These are phyloP conservation scores for Cylindroiulus punctatus DNA, from an alignment of 2,888 invertebrate species.

Conservation along the genomic window DNA sequence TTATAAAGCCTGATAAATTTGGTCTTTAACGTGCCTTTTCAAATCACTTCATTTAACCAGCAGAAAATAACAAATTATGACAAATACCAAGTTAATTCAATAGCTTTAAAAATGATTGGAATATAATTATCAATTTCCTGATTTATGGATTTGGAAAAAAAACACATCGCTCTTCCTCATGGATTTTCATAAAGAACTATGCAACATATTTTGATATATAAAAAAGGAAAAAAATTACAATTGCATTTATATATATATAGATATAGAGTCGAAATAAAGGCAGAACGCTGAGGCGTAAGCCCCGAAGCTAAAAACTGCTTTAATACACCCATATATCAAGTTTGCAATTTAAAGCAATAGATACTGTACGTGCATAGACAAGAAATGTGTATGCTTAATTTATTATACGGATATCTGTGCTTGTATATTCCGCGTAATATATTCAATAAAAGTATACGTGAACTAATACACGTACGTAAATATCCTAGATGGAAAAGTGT, in stretches of 20 bases:
- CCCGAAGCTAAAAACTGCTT: slow-evolving; percentile 30
- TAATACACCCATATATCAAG: slow-evolving; percentile 24
- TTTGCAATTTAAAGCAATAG: slow-evolving; percentile 35
- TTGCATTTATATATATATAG: not conserved
- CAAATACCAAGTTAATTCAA: not conserved
- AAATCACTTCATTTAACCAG: slow-evolving; percentile 1
- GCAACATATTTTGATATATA: not conserved
- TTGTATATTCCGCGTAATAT: slow-evolving; percentile 15
- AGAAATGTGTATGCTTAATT: slow-evolving; percentile 39
- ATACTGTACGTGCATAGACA: slow-evolving; percentile 44
- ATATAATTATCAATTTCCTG: not conserved
- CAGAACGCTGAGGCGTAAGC: not conserved
- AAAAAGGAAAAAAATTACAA: not conserved
- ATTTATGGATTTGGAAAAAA: not conserved
- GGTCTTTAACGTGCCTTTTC: not conserved
- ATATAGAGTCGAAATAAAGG: not conserved
- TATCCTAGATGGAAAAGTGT: slow-evolving; percentile 25
- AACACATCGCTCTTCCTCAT: not conserved
- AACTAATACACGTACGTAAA: slow-evolving; percentile 28
- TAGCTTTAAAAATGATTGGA: not conserved
- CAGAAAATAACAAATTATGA: not conserved
- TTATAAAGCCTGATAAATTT: not conserved
- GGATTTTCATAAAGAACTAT: not conserved
- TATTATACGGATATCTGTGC: slow-evolving; percentile 22
- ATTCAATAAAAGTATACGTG: slow-evolving; percentile 32